A percentile compares a stretch with the other conserved stretches of the same genome.
Conservation (phyloP, 2,797 vertebrate species). For the Liasis olivaceus region DNA sequence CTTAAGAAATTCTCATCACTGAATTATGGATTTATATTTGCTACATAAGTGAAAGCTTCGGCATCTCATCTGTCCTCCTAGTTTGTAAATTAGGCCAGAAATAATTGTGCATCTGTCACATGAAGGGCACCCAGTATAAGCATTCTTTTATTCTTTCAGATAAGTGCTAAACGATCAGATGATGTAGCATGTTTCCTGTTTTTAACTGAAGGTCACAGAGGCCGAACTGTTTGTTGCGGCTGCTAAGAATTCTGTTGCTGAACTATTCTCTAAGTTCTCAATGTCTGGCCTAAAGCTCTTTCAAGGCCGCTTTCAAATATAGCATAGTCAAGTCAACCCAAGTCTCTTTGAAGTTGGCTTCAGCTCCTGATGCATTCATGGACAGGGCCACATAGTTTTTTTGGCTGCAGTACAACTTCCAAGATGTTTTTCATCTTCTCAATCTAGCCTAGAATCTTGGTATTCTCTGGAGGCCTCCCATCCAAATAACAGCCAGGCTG, state of each 20-base stretch:
- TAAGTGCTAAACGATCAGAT: conserved; percentile 16
- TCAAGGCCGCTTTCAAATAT: neutral
- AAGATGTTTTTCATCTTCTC: neutral
- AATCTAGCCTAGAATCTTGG: neutral
- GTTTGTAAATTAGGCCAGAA: conserved; percentile 29
- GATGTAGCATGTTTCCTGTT: conserved; percentile 52
- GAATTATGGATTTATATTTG: conserved; percentile 3
- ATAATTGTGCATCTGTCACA: conserved; percentile 21
- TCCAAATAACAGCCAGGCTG: neutral
- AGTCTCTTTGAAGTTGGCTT: neutral
- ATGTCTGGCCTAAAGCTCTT: neutral
- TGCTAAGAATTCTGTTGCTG: conserved; percentile 14
- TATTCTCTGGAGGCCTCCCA: neutral
- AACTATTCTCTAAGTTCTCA: neutral
- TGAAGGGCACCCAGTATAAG: conserved; percentile 28
- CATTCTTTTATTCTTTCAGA: conserved; percentile 17
- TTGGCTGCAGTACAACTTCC: neutral
- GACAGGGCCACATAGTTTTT: neutral
- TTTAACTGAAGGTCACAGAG: conserved; percentile 35
- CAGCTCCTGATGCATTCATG: neutral
- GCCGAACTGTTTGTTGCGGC: conserved; percentile 9
- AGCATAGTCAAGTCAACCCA: neutral
- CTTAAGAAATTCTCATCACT: neutral
- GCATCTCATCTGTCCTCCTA: neutral
- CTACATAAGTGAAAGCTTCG: conserved; percentile 25